Conservation (phyloP, 2,888 invertebrate species). For the Dendrolimus pini region DNA sequence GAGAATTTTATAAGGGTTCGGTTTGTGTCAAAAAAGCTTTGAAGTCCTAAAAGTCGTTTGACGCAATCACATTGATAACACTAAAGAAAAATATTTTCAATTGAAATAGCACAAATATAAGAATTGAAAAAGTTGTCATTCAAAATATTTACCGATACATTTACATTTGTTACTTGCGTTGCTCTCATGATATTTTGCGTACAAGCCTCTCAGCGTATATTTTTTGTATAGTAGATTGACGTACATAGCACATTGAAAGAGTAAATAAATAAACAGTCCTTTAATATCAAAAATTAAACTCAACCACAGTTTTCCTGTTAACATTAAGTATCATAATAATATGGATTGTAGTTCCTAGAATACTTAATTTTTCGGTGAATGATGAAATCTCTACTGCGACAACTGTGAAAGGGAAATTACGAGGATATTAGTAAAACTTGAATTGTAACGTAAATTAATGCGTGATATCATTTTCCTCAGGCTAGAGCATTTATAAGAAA, state of each 20-base stretch:
- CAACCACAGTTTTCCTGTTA: not conserved
- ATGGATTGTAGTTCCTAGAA: not conserved
- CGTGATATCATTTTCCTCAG: too few relatives aligned
- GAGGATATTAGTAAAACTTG: too few relatives aligned
- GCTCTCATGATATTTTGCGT: not conserved
- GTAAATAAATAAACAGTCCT: constrained; percentile 2
- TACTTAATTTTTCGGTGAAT: not conserved
- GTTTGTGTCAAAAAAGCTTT: not conserved
- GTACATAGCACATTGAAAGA: constrained; percentile 4
- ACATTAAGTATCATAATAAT: not conserved
- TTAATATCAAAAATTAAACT: not conserved
- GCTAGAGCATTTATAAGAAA: too few relatives aligned
- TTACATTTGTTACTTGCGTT: constrained; percentile 7
- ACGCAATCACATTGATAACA: not conserved
- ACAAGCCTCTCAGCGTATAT: not conserved
- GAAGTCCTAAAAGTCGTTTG: not conserved
- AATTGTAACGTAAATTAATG: too few relatives aligned
- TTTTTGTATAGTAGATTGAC: constrained; percentile 2
- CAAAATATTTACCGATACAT: constrained; percentile 16
- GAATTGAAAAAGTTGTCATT: constrained; percentile 17
- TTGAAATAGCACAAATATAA: not conserved
- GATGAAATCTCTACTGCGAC: not conserved
- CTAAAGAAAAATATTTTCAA: not conserved
- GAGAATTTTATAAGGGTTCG: too few relatives aligned
- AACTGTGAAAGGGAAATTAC: not conserved